These are phyloP conservation scores for Leptopilina boulardi DNA, from an alignment of 1,140 invertebrate genomes.

Conservation along the genomic window DNA sequence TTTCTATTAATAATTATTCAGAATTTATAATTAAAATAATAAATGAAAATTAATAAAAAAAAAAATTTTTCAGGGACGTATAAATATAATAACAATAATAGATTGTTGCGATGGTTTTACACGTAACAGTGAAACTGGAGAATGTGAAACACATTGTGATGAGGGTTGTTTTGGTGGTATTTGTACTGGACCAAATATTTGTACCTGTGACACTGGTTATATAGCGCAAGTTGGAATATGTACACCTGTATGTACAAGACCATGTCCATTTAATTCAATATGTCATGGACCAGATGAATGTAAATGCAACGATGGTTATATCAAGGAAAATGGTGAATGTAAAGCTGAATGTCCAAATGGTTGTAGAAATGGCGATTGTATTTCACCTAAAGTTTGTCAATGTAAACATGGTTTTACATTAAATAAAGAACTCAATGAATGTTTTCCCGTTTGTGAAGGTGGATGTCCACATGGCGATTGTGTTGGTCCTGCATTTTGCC, in stretches of 20 bases:
- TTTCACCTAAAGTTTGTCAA: constrained; percentile 74
- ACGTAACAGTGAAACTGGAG: constrained; percentile 55
- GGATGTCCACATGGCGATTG: constrained; percentile 69
- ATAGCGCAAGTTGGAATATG: constrained; percentile 60
- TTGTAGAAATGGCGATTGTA: constrained; percentile 75
- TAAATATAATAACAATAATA: constrained; percentile 64
- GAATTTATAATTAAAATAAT: too few relatives aligned
- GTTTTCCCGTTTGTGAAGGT: constrained; percentile 67
- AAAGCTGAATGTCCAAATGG: constrained; percentile 67
- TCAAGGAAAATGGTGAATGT: constrained; percentile 62
- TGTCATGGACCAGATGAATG: constrained; percentile 71
- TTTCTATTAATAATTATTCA: too few relatives aligned
- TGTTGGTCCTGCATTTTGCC: constrained; percentile 66
- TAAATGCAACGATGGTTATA: constrained; percentile 68
- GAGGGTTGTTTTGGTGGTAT: constrained; percentile 71
- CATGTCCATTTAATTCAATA: constrained; percentile 67
- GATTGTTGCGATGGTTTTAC: constrained; percentile 72
- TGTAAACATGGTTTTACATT: constrained; percentile 80
- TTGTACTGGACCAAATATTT: constrained; percentile 65
- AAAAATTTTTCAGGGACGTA: constrained; percentile 40
- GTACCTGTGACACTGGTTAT: constrained; percentile 68
- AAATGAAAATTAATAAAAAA: too few relatives aligned
- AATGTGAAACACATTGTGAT: constrained; percentile 69
- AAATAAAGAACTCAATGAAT: constrained; percentile 58
- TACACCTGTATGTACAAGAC: constrained; percentile 63